These are phyloP conservation scores for Lanistes nyassanus DNA, from an alignment of 1,140 invertebrate genomes.

Conservation along the genomic window DNA sequence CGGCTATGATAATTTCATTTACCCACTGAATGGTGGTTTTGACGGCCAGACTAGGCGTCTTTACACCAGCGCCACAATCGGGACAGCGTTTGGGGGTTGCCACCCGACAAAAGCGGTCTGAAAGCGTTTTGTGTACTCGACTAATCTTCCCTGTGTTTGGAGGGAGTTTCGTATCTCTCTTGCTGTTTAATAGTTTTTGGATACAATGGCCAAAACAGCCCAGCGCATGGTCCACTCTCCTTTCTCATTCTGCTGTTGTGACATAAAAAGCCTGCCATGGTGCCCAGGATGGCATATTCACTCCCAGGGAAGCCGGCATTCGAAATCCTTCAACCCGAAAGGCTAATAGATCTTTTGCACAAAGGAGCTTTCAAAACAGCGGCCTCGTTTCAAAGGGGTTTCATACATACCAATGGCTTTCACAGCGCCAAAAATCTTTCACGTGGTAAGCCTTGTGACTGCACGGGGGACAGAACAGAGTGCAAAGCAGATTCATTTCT, in stretches of 20 bases:
- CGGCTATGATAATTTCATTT: conserved; percentile 25
- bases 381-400: background rate
- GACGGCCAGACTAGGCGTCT: conserved; percentile 1
- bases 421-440: background rate
- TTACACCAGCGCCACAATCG: background rate
- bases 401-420: background rate
- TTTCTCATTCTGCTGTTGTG: conserved; percentile 7
- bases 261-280: background rate
- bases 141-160: conserved; percentile 20
- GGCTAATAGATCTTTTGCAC: background rate
- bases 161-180: background rate
- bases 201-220: conserved; percentile 8
- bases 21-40: conserved; percentile 6
- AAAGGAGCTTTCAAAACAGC: background rate
- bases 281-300: background rate
- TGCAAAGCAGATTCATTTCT: background rate
- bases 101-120: conserved; percentile 7
- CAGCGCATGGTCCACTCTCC: background rate
- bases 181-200: conserved; percentile 9
- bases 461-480: background rate
- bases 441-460: background rate
- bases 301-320: conserved; percentile 1
- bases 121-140: background rate
- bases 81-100: conserved; percentile 17
- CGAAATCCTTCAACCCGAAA: conserved; percentile 9